phyloP scores from a whole-genome alignment of 2,113 vertebrate genomes.

The Gavialis gangeticus region DNA sequence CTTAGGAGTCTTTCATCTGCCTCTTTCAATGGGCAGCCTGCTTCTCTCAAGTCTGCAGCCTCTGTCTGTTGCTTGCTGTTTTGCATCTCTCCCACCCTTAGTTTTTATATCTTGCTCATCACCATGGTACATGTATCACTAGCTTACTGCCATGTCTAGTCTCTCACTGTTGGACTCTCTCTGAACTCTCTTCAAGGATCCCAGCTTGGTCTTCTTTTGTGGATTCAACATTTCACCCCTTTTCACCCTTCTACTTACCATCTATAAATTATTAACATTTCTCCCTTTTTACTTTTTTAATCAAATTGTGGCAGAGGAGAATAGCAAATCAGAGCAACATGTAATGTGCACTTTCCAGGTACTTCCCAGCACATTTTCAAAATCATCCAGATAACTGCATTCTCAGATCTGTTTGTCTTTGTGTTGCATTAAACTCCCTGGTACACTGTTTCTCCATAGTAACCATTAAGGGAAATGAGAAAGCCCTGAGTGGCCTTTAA shows the following conservation, averaged over 20 bases:
- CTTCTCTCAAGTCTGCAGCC: not conserved
- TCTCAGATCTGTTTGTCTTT: conserved; percentile 14
- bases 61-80: not conserved
- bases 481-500: not conserved
- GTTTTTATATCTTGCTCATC: not conserved
- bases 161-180: not conserved
- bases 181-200: not conserved
- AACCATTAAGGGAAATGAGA: not conserved
- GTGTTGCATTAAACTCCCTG: not conserved
- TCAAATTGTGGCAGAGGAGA: not conserved
- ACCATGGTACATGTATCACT: not conserved
- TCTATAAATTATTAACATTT: not conserved
- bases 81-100: not conserved
- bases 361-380: not conserved
- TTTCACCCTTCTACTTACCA: not conserved
- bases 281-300: not conserved
- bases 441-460: not conserved
- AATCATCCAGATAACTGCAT: not conserved
- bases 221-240: not conserved
- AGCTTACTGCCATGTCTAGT: not conserved
- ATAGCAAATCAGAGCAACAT: not conserved
- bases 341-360: not conserved
- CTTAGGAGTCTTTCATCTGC: not conserved
- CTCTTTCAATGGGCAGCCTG: rapidly evolving
- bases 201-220: not conserved